Base-by-base conservation (phyloP, 2,888 invertebrate genomes). In the Helleia helle region DNA sequence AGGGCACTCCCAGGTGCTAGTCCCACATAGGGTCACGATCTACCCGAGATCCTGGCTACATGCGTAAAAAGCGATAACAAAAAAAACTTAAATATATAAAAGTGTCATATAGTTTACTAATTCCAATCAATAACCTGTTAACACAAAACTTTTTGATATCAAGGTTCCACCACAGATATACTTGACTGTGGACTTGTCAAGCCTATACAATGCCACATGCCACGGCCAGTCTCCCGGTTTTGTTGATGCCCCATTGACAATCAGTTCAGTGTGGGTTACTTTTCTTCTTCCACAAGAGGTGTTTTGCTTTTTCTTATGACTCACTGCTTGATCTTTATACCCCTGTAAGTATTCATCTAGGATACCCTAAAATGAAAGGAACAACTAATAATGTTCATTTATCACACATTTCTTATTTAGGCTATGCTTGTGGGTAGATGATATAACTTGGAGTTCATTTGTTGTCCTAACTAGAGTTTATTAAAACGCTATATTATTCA, bases 181-280 rank as follows among this genome's bases (percentile, higher is more conserved):
- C 18, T 54, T 61, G 2, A 67, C 47, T 0, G 43, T 42, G 0
- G 48, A 40, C 11, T 52, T 52, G 6, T 65, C 52, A 0, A 62
- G 39, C 28, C 56, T 60, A 27, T 66, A 68, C 15, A 80, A 40
- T 0, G 75, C 79, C 0, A 55, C 65, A 47, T 77, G 79, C 77
- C 79, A 80, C 0, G 79, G 77, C 75, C 75, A 80, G 41, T 77
- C 73, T 2, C 77, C 79, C 2, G 71, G 61, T 31, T 66, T 65
- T 0, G 74, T 67, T 0, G 59, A 51, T 2, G 47, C 44, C 0
- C 75, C 76, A 17, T 60, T 59, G 0, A 71, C 67, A 17, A 80
- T 72, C 3, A 76, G 48, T 30, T 59, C 65, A 0, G 67, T 69
- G 18, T 71, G 65, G 0, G 46, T 42, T 0, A 71, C 51, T 37